A percentile compares a stretch with the other conserved stretches of the same genome.
These are phyloP conservation scores for Lucinisca nassula DNA, from an alignment of 2,888 invertebrate genomes.

Conservation along the genomic window DNA sequence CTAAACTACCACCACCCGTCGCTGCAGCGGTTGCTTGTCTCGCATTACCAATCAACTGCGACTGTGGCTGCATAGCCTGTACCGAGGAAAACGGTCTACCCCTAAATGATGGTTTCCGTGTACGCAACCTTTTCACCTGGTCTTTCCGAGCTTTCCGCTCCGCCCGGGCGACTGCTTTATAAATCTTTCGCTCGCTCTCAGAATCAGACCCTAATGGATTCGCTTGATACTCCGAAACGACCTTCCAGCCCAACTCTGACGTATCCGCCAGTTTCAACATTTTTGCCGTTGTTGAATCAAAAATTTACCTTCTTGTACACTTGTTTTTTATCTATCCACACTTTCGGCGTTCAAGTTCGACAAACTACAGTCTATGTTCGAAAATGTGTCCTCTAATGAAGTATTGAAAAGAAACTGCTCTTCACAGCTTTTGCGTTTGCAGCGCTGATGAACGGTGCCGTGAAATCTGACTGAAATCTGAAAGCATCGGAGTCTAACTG, in stretches of 20 bases:
- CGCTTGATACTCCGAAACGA: neutral
- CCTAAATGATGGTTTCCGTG: neutral
- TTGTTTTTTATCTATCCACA: neutral
- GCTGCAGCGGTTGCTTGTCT: neutral
- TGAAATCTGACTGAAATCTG: neutral
- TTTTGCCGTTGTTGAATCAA: neutral
- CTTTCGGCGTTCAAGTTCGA: neutral
- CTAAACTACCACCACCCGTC: neutral
- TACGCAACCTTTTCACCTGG: neutral
- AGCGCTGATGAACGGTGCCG: neutral
- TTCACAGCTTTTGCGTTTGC: slow-evolving; percentile 1
- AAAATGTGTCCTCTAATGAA: neutral
- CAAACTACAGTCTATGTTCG: slow-evolving; percentile 5
- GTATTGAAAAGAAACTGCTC: slow-evolving; percentile 1
- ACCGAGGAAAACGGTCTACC: neutral
- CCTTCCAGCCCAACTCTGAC: neutral
- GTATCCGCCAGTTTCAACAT: neutral
- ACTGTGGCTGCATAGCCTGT: neutral
- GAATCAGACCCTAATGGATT: neutral
- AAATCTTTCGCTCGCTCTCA: neutral
- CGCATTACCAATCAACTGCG: neutral
- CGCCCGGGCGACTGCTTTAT: neutral
- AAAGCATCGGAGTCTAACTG: too few species aligned
- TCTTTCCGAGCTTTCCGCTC: neutral
- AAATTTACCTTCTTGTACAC: neutral